Base-by-base conservation (phyloP, 1,140 invertebrate genomes). In the Babylonia areolata region DNA sequence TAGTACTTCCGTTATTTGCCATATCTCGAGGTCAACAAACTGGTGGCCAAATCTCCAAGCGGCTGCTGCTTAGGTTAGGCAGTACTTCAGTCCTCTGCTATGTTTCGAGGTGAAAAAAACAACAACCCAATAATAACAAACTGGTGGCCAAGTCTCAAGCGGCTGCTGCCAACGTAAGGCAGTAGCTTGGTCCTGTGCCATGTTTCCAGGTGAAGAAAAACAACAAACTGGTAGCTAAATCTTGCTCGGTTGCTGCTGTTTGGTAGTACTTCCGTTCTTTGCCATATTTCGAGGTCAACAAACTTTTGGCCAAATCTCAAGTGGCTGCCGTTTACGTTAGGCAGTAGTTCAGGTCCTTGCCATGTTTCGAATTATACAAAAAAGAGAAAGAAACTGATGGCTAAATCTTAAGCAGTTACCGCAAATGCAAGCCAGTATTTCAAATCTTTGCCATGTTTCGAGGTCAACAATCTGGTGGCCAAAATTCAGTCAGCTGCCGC, bases 301-400 rank as follows among this genome's bases (percentile, higher is more conserved):
- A 81, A 71, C 81, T 88, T 0, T 80, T 87, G 40, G 37, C 73
- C 23, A 80, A 84, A 37, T n/a, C 69, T 3, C 81, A 73, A 23
- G 64, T n/a, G 23, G n/a, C n/a, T n/a, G 17, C 40, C 39, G 11
- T 3, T 20, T 46, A 64, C n/a, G 81, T 23, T 37, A 42, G 64
- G 42, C 54, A 42, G n/a, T 46, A 17, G 31, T 35, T 23, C 3
- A 73, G 1, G 54, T 69, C 1, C 15, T n/a, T 28, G 31, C 20
- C 17, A 31, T 17, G 80, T 58, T 20, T n/a, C 6, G 23, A n/a
- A n/a, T n/a, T n/a, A n/a, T n/a, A n/a, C n/a, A n/a, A n/a, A n/a
- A n/a, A n/a, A n/a, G n/a, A n/a, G n/a, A n/a, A n/a, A n/a, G n/a
- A 88, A 81, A 71, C 81, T 88, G 6, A 81, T 87, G 40, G 37